Evolutionary conservation across 2,888 invertebrate species (phyloP).

Genomic region (Ctenicera cuprea): DNA sequence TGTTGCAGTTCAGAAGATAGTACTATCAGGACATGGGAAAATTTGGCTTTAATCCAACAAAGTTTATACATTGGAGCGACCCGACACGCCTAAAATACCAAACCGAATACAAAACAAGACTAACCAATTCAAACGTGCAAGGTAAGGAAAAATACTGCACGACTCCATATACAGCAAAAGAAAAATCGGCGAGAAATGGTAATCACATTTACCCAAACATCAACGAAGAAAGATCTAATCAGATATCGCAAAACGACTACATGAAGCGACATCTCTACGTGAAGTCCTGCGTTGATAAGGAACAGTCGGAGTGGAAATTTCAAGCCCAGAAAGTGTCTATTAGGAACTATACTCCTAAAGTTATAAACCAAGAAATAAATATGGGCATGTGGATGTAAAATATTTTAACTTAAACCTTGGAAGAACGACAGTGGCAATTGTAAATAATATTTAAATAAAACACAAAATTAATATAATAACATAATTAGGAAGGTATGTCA

Average conservation of each 20-base stretch:
- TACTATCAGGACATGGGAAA: constrained; percentile 45
- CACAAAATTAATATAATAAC: not conserved
- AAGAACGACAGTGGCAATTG: not conserved
- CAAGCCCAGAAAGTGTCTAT: constrained; percentile 77
- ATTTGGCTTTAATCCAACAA: constrained; percentile 47
- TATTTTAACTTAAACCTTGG: not conserved
- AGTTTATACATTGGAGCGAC: constrained; percentile 41
- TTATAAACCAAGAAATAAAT: constrained; percentile 77
- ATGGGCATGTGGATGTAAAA: constrained; percentile 81
- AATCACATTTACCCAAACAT: constrained; percentile 16
- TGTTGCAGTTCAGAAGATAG: constrained; percentile 40
- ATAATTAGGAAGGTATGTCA: constrained; percentile 68
- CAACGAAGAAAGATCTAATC: not conserved
- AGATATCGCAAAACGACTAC: constrained; percentile 69
- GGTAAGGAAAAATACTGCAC: constrained; percentile 52
- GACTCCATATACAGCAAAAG: constrained; percentile 42
- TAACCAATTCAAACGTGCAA: constrained; percentile 28
- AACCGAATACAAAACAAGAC: constrained; percentile 45
- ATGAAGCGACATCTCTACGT: constrained; percentile 75
- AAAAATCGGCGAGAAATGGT: constrained; percentile 25
- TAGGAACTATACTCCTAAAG: constrained; percentile 84
- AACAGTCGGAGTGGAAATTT: constrained; percentile 67
- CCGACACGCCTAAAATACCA: constrained; percentile 37
- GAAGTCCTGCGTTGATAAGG: constrained; percentile 74
- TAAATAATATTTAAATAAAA: too few relatives aligned